Evolutionary conservation across 2,113 vertebrate genomes (phyloP).

Genomic region (Laticauda laticaudata): DNA sequence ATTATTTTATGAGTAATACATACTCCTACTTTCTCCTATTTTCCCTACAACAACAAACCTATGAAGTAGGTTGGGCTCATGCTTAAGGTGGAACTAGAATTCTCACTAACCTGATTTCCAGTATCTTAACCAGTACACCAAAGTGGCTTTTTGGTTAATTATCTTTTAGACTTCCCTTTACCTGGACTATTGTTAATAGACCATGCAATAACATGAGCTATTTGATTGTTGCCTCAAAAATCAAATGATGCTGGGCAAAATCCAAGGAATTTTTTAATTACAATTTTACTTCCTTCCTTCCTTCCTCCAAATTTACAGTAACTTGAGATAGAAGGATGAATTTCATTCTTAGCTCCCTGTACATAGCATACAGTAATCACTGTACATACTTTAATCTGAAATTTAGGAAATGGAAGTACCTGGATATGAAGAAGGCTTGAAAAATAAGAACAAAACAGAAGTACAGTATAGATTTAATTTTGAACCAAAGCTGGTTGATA

Average conservation of each 20-base stretch:
- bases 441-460: neutral
- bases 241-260: neutral
- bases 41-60: neutral
- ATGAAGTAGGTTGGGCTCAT: neutral
- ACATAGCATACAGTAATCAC: conserved; percentile 10
- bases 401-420: neutral
- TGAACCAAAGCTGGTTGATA: conserved; percentile 31
- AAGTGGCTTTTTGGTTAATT: neutral
- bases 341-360: neutral
- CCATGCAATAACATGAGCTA: neutral
- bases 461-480: conserved; percentile 43
- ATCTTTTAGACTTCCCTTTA: neutral
- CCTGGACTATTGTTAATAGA: neutral
- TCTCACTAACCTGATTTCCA: too few relatives aligned
- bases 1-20: neutral
- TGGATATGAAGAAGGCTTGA: neutral
- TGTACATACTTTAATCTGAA: neutral
- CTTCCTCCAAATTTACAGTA: neutral
- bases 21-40: neutral
- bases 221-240: neutral
- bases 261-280: neutral
- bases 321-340: neutral
- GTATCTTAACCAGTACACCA: neutral
- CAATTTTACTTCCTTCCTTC: neutral
- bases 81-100: neutral